Evolutionary conservation across 2,797 vertebrate genomes (phyloP), one percentile per base, ranked within the genome.

Genomic region (Sebastes oblongus): DNA sequence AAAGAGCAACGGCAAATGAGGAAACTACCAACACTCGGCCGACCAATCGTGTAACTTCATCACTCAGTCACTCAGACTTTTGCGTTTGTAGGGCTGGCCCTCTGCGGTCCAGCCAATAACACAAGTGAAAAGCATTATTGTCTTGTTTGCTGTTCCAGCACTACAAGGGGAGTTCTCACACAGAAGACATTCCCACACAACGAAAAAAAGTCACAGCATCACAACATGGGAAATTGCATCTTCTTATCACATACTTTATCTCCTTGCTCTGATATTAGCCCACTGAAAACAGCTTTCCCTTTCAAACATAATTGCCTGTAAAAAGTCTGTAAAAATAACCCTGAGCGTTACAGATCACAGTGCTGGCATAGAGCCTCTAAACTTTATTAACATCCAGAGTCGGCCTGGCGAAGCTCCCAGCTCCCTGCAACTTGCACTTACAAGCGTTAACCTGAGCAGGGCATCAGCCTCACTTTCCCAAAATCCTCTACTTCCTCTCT

Each of bases 251-350:
- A 78, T 66, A 74, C 58, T 79, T 72, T 80, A 94, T 96, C 93
- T 93, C 72, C 75, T 77, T 46, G 58, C 84, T 69, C 77, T 78
- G 88, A 91, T 91, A 90, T 93, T 90, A 93, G 86, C 60, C 83
- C 80, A 54, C 78, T 75, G 87, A 91, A 89, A 90, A 85, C 81
- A 82, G 75, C 79, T 81, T 89, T 89, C 78, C 80, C 89, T 93
- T 94, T 93, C 85, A 94, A 94, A 95, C 91, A 89, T 91, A 92
- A 92, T 89, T 91, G 91, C 88, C 85, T 89, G 83, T 87, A 86
- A 88, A 86, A 92, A 94, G 90, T 92, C 94, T 95, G 90, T 89
- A 91, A 93, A 94, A 95, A 95, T 91, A 96, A 85, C 94, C 93
- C 78, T 61, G 66, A 92, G 94, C 91, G 42, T 75, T 78, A 73